Conservation (phyloP, 2,888 invertebrate genomes). For the Troilus luridus region DNA sequence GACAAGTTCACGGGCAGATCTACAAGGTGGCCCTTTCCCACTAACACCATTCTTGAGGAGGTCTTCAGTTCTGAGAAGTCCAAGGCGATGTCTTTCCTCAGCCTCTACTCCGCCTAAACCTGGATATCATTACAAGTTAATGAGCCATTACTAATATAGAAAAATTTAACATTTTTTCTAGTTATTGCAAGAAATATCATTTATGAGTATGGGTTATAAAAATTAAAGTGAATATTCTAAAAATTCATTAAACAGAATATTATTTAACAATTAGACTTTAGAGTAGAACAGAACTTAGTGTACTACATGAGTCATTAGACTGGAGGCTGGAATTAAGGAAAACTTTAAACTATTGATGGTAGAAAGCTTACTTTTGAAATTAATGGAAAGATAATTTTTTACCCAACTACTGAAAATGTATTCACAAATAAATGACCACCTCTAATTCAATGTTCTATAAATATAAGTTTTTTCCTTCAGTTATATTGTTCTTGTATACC, state of each 20-base stretch:
- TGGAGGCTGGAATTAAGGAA: too few relatives aligned
- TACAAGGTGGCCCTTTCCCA: slow-evolving; percentile 75
- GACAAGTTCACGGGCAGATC: slow-evolving; percentile 77
- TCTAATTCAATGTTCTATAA: too few relatives aligned
- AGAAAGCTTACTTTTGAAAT: too few relatives aligned
- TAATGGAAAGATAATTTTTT: too few relatives aligned
- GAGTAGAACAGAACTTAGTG: too few relatives aligned
- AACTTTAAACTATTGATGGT: too few relatives aligned
- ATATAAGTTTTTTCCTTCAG: too few relatives aligned
- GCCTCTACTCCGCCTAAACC: slow-evolving; percentile 80
- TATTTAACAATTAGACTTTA: not conserved
- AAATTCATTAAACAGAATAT: not conserved
- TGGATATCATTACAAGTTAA: not conserved
- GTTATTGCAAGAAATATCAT: not conserved
- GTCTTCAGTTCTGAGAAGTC: slow-evolving; percentile 82
- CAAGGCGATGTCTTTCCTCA: slow-evolving; percentile 81
- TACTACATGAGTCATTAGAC: too few relatives aligned
- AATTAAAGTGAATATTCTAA: not conserved
- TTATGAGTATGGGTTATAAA: not conserved
- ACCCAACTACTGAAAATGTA: too few relatives aligned
- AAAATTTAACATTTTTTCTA: not conserved
- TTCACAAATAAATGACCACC: too few relatives aligned
- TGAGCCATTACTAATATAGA: not conserved
- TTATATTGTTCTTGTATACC: too few relatives aligned
- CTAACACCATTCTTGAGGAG: slow-evolving; percentile 79